Base-by-base conservation (phyloP, 2,113 vertebrate species). In the Melanerpes formicivorus region DNA sequence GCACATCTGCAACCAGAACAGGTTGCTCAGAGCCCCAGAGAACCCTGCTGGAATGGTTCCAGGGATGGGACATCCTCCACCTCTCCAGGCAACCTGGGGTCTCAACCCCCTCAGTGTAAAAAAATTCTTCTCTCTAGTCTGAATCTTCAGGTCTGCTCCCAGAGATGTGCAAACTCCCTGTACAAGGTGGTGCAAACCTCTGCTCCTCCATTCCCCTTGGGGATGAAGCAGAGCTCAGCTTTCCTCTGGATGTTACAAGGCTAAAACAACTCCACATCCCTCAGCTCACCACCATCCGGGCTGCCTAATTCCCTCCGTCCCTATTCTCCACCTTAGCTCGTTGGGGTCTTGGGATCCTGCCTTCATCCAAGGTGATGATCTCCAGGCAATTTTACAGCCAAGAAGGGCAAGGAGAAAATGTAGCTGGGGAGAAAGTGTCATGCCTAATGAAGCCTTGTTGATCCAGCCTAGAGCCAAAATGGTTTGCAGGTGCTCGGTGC, bases 401-500 rank as follows among this genome's bases (percentile, higher is more conserved):
- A 32, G 60, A 65, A 84, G n/a, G 9, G 60, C 74, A 42, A 71
- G 90, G 55, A 75, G 87, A 29, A 85, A 75, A 29, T 7, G 6
- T 7, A 67, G 34, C 72, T 94, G 30, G 63, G 87, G 89, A 94
- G 94, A 94, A 96, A 95, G 91, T 94, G 91, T 88, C 93, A 69
- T 71, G 27, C 60, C 83, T n/a, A 23, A 73, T 7, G 93, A 89
- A 96, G 75, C 77, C 87, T 67, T 2, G 71, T 6, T 56, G 87
- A 80, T 91, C 56, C 25, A 1, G 75, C 27, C 58, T 27, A 25
- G 73, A 52, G 83, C 80, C 2, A 9, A 96, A 97, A 98, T 97
- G 91, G 75, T 77, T 95, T 95, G 94, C 96, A 98, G 97, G 97
- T 97, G 96, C 95, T 95, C 30, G 93, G 80, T 90, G 96, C 65